Evolutionary conservation across 2,888 invertebrate species (phyloP).

Genomic region (Ochlodes sylvanus): DNA sequence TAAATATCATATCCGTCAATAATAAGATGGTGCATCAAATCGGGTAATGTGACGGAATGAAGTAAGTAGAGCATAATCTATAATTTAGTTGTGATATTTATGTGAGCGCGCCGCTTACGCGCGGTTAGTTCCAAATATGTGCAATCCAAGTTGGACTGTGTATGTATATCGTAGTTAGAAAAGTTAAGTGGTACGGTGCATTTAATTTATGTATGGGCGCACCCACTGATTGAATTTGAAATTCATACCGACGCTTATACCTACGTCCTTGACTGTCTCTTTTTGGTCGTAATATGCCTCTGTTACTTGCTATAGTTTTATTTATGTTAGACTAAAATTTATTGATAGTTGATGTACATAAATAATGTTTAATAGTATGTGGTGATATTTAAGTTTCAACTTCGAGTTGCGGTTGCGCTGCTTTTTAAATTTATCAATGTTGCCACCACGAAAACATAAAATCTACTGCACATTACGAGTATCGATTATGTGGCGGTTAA

Average conservation of each 20-base stretch:
- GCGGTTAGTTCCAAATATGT: constrained; percentile 70
- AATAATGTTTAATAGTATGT: constrained; percentile 21
- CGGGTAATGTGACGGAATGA: constrained; percentile 61
- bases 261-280: constrained; percentile 41
- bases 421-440: constrained; percentile 20
- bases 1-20: constrained; percentile 74
- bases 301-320: constrained; percentile 37
- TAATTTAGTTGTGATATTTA: constrained; percentile 79
- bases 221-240: constrained; percentile 55
- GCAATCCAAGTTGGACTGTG: constrained; percentile 75
- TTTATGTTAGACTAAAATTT: constrained; percentile 34
- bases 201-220: constrained; percentile 74
- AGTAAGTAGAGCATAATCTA: constrained; percentile 68
- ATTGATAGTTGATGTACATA: constrained; percentile 34
- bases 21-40: constrained; percentile 67
- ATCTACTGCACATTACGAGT: constrained; percentile 3
- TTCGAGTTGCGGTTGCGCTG: background rate
- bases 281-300: constrained; percentile 31
- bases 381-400: constrained; percentile 21
- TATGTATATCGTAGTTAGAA: constrained; percentile 80
- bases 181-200: constrained; percentile 78
- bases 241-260: constrained; percentile 48
- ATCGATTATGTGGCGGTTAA: constrained; percentile 38
- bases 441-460: constrained; percentile 23
- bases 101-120: constrained; percentile 56